Evolutionary conservation across 2,888 invertebrate species (phyloP).

Genomic region (Ganaspis brasiliensis): DNA sequence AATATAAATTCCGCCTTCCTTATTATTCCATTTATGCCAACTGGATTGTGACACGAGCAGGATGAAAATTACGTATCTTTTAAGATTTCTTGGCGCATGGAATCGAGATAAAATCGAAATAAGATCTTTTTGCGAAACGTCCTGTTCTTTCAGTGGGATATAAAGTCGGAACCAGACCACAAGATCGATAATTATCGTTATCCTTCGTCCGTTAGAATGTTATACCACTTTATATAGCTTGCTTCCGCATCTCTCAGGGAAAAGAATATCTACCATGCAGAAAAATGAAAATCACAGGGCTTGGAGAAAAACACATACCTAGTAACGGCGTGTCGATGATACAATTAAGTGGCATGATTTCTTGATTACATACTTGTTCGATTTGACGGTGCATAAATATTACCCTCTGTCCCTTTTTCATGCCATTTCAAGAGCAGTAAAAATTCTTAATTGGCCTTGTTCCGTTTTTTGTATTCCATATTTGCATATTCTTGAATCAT

Average conservation of each 20-base stretch:
- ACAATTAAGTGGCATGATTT: conserved; percentile 32
- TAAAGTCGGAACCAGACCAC: conserved; percentile 29
- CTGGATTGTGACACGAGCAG: background rate
- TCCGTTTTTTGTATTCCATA: background rate
- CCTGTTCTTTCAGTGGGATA: background rate
- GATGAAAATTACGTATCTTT: background rate
- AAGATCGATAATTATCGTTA: conserved; percentile 40
- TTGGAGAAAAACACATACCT: conserved; percentile 6
- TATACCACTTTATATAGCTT: conserved; percentile 14
- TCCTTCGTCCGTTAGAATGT: conserved; percentile 38
- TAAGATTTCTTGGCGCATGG: background rate
- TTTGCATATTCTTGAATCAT: background rate
- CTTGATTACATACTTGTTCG: conserved; percentile 27
- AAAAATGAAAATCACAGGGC: conserved; percentile 39
- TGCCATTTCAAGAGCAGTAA: background rate
- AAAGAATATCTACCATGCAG: conserved; percentile 18
- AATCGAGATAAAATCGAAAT: conserved; percentile 21
- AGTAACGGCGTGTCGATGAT: conserved; percentile 28
- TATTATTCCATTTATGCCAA: conserved; percentile 30
- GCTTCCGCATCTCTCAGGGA: conserved; percentile 32
- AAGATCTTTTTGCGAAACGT: conserved; percentile 37
- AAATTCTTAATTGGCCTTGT: conserved; percentile 6
- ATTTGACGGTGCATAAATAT: conserved; percentile 10
- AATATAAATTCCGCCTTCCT: background rate
- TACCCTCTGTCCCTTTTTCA: too few relatives aligned